A percentile compares a stretch with the other conserved stretches of the same genome.
Evolutionary conservation across 2,888 invertebrate species (phyloP).

Genomic region (Fragum sueziense): DNA sequence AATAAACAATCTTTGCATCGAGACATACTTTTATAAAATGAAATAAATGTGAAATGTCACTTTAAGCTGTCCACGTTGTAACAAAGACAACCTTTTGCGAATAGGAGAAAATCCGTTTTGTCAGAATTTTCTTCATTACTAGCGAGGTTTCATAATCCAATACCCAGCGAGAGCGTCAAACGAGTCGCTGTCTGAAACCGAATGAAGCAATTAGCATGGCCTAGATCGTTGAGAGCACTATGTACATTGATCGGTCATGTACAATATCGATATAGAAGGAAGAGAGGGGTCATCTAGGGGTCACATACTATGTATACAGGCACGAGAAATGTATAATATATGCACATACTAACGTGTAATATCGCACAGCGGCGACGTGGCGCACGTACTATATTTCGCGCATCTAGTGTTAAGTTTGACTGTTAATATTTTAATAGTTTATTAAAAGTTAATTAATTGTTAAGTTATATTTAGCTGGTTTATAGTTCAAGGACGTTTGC

Average conservation of each 20-base stretch:
- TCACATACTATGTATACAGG: conserved; percentile 1
- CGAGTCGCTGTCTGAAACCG: not conserved
- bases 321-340: conserved; percentile 16
- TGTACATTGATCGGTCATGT: conserved; percentile 23
- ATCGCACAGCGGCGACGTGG: not conserved
- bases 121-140: not conserved
- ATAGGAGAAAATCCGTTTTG: not conserved
- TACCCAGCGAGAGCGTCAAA: not conserved
- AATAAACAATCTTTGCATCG: no score
- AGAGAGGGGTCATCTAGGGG: conserved; percentile 15
- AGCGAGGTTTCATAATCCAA: not conserved
- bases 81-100: not conserved
- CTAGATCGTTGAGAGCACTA: not conserved
- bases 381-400: not conserved
- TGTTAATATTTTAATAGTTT: conserved; percentile 2
- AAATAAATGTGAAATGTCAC: no score
- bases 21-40: no score
- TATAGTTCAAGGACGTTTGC: not conserved
- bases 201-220: not conserved
- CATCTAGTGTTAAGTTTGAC: conserved; percentile 12
- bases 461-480: not conserved
- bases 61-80: no score
- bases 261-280: conserved; percentile 20
- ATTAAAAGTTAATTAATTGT: not conserved
- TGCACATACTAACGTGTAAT: conserved; percentile 7